A percentile compares a stretch with the other conserved stretches of the same genome.
Evolutionary conservation across 2,113 vertebrate species (phyloP).

Genomic region (Ceyx melanurus): DNA sequence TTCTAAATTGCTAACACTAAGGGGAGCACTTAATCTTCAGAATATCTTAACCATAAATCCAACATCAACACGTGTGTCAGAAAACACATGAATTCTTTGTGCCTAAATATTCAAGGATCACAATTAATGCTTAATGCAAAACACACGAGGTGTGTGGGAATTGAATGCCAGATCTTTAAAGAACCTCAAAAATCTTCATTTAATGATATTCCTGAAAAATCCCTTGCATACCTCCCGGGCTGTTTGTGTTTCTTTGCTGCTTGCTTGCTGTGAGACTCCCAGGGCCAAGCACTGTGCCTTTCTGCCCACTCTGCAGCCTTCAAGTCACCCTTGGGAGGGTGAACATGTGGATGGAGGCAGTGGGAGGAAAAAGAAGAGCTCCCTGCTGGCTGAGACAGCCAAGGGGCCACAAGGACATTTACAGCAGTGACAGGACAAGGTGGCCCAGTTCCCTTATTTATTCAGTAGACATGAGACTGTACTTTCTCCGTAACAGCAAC

Average conservation of each 20-base stretch:
- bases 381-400: background rate
- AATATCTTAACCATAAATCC: constrained; percentile 63
- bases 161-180: background rate
- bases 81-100: constrained; percentile 52
- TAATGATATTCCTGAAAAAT: background rate
- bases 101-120: background rate
- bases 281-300: background rate
- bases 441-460: background rate
- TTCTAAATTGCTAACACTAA: constrained; percentile 65
- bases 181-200: background rate
- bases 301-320: background rate
- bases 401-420: background rate
- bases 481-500: background rate
- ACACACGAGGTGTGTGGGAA: background rate
- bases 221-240: background rate
- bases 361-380: background rate
- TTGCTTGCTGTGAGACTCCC: background rate
- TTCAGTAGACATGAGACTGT: background rate
- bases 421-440: background rate
- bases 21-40: constrained; percentile 67
- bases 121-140: constrained; percentile 19
- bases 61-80: constrained; percentile 50
- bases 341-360: background rate
- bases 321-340: rapidly evolving
- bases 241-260: background rate